Evolutionary conservation across 2,888 invertebrate genomes (phyloP).

Genomic region (Theristus sp.): DNA sequence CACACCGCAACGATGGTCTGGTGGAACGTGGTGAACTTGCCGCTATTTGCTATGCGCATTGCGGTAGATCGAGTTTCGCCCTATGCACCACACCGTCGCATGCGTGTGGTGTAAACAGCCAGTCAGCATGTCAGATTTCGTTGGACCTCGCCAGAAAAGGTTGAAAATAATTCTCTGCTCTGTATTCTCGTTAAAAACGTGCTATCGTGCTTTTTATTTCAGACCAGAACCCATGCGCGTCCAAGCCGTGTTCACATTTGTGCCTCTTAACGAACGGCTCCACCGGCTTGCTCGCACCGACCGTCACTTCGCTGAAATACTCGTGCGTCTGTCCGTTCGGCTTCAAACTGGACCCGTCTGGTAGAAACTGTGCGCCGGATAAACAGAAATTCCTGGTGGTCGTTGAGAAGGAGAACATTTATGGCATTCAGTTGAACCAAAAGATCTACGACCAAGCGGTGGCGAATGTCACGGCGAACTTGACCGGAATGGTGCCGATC

Average conservation of each 20-base stretch:
- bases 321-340: slow-evolving; percentile 82
- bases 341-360: slow-evolving; percentile 18
- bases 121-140: too few species aligned
- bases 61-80: too few species aligned
- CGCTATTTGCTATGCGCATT: too few species aligned
- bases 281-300: neutral
- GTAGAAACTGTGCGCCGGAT: neutral
- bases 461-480: neutral
- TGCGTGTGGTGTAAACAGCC: too few species aligned
- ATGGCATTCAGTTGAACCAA: slow-evolving; percentile 45
- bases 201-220: too few species aligned
- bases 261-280: slow-evolving; percentile 59
- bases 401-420: slow-evolving; percentile 36
- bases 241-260: slow-evolving; percentile 60
- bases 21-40: too few species aligned
- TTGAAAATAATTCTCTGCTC: too few species aligned
- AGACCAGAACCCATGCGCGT: slow-evolving; percentile 51
- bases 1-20: too few species aligned
- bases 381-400: neutral
- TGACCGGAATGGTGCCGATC: slow-evolving; percentile 29
- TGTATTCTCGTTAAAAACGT: too few species aligned
- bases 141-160: too few species aligned
- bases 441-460: slow-evolving; percentile 35
- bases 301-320: slow-evolving; percentile 34
- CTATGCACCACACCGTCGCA: too few species aligned